Percentiles rank a stretch among this genome's conserved stretches.
Evolutionary conservation across 2,888 invertebrate species (phyloP).

Genomic region (Nineta flava): DNA sequence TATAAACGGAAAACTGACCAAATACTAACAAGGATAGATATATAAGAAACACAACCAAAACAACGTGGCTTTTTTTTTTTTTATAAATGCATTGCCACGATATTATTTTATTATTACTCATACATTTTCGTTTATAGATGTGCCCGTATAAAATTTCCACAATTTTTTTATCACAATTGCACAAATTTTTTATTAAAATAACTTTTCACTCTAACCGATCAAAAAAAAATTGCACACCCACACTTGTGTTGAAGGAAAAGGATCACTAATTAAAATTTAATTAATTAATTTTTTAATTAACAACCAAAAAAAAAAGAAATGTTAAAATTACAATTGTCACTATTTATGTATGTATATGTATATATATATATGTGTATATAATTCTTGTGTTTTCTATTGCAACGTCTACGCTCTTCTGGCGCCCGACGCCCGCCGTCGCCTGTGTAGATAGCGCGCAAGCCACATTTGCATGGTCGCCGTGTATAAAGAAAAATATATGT

Average conservation of each 20-base stretch:
- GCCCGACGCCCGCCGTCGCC: conserved; percentile 26
- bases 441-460: conserved; percentile 30
- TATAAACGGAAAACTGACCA: neutral
- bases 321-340: neutral
- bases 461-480: conserved; percentile 27
- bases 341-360: neutral
- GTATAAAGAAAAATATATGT: conserved; percentile 11
- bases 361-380: neutral
- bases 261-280: neutral
- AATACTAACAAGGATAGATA: neutral
- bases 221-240: neutral
- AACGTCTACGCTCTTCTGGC: conserved; percentile 30
- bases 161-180: neutral
- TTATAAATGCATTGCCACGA: neutral
- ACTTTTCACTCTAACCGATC: too few relatives aligned
- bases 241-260: neutral
- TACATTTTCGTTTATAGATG: neutral
- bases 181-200: too few relatives aligned
- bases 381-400: conserved; percentile 26
- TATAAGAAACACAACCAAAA: neutral
- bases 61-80: neutral
- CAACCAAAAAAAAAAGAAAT: neutral
- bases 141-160: neutral
- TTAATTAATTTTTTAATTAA: neutral
- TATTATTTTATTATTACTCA: neutral